phyloP scores from a whole-genome alignment of 2,888 invertebrate species.

The Phengaris alcon region DNA sequence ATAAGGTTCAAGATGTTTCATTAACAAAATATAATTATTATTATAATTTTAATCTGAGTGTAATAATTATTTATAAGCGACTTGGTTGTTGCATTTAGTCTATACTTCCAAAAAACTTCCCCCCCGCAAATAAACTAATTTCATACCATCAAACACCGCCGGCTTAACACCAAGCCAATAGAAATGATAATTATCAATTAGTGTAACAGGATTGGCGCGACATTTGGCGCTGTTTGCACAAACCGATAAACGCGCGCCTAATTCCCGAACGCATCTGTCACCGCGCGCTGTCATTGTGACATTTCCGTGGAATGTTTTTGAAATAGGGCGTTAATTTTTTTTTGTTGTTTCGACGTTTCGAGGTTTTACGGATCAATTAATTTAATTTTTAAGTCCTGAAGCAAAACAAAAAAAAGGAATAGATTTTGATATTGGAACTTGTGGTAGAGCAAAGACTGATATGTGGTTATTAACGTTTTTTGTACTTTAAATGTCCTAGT shows the following conservation, averaged over 20 bases:
- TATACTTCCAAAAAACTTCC: not conserved
- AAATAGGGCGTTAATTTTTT: not conserved
- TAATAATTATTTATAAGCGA: not conserved
- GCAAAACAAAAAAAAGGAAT: too few relatives aligned
- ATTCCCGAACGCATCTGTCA: slow-evolving; percentile 62
- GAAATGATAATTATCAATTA: slow-evolving; percentile 76
- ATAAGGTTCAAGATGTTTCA: too few relatives aligned
- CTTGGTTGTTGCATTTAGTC: not conserved
- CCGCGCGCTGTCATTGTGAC: slow-evolving; percentile 43
- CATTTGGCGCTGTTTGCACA: slow-evolving; percentile 73
- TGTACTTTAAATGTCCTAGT: too few relatives aligned
- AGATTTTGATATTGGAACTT: too few relatives aligned
- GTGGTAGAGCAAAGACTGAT: too few relatives aligned
- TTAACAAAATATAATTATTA: too few relatives aligned
- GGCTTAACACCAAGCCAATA: slow-evolving; percentile 55
- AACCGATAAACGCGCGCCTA: slow-evolving; percentile 58
- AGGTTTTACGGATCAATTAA: too few relatives aligned
- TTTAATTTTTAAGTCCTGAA: too few relatives aligned
- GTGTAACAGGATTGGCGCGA: slow-evolving; percentile 53
- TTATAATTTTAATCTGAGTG: too few relatives aligned
- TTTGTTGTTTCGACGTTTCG: not conserved
- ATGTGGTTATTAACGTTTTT: too few relatives aligned
- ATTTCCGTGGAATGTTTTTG: slow-evolving; percentile 27
- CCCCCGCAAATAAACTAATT: slow-evolving; percentile 42
- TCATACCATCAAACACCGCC: slow-evolving; percentile 48